A percentile compares a stretch with the other conserved stretches of the same genome.
phyloP scores from a whole-genome alignment of 2,797 vertebrate genomes.

The Tamandua tetradactyla region DNA sequence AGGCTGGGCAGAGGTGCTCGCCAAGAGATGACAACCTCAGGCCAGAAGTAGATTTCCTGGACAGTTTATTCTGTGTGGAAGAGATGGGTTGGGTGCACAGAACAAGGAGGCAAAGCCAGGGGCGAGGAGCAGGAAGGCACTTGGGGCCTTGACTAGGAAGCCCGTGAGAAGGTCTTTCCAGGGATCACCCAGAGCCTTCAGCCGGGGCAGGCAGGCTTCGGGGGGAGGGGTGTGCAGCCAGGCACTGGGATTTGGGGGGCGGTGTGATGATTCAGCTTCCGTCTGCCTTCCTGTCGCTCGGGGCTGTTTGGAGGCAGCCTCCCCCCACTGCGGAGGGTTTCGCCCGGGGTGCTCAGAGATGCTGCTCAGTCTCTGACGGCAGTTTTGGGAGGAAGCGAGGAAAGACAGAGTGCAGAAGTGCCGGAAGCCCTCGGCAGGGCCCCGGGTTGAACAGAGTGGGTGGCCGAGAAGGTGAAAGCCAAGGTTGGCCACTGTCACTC shows the following conservation, averaged over 20 bases:
- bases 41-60: background rate
- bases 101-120: background rate
- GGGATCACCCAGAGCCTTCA: rapidly evolving
- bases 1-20: too few relatives aligned
- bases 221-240: rapidly evolving
- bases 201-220: background rate
- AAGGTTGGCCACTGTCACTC: background rate
- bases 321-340: background rate
- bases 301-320: background rate
- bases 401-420: rapidly evolving
- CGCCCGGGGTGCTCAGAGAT: background rate
- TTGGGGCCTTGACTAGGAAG: background rate
- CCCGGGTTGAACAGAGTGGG: background rate
- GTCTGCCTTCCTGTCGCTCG: background rate
- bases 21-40: background rate
- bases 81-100: background rate
- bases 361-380: background rate
- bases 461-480: background rate
- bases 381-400: background rate
- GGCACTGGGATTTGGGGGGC: rapidly evolving
- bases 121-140: rapidly evolving
- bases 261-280: background rate
- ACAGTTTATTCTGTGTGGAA: too few relatives aligned
- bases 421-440: background rate
- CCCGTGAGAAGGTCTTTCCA: background rate